Evolutionary conservation across 2,888 invertebrate genomes (phyloP).

Genomic region (Philopedon plagiatum): DNA sequence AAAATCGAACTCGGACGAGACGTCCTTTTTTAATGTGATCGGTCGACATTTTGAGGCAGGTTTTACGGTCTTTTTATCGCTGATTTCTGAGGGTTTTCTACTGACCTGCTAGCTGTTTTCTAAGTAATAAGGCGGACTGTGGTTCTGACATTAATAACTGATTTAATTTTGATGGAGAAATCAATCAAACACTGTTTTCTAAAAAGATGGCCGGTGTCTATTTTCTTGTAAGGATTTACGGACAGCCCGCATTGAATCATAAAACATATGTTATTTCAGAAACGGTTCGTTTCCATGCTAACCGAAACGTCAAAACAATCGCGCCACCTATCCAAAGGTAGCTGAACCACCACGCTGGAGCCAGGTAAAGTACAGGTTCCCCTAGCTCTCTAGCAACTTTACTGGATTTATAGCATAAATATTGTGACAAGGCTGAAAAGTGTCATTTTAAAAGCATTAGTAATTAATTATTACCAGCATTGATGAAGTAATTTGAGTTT

Average conservation of each 20-base stretch:
- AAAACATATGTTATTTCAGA: slow-evolving; percentile 69
- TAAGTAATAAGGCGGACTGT: slow-evolving; percentile 95
- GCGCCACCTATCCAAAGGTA: slow-evolving; percentile 43
- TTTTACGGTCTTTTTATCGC: slow-evolving; percentile 1
- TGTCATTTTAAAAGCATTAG: too few species aligned
- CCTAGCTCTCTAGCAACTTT: too few species aligned
- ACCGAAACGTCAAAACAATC: slow-evolving; percentile 51
- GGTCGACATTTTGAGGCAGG: slow-evolving; percentile 39
- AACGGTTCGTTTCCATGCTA: slow-evolving; percentile 60
- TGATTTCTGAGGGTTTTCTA: slow-evolving; percentile 54
- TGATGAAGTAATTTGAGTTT: too few species aligned
- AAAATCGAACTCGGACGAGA: slow-evolving; percentile 57
- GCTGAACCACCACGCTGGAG: not conserved
- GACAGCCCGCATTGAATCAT: slow-evolving; percentile 63
- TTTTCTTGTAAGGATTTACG: slow-evolving; percentile 55
- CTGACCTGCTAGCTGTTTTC: slow-evolving; percentile 96
- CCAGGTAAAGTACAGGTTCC: not conserved
- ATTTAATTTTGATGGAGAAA: slow-evolving; percentile 79
- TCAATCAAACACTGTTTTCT: slow-evolving; percentile 70
- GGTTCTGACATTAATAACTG: slow-evolving; percentile 94
- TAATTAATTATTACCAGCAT: too few species aligned
- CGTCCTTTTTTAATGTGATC: slow-evolving; percentile 49
- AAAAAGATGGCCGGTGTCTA: slow-evolving; percentile 80
- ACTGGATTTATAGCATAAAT: too few species aligned
- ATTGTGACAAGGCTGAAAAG: too few species aligned